Evolutionary conservation across 2,113 vertebrate species (phyloP).

Genomic region (Cettia cetti): DNA sequence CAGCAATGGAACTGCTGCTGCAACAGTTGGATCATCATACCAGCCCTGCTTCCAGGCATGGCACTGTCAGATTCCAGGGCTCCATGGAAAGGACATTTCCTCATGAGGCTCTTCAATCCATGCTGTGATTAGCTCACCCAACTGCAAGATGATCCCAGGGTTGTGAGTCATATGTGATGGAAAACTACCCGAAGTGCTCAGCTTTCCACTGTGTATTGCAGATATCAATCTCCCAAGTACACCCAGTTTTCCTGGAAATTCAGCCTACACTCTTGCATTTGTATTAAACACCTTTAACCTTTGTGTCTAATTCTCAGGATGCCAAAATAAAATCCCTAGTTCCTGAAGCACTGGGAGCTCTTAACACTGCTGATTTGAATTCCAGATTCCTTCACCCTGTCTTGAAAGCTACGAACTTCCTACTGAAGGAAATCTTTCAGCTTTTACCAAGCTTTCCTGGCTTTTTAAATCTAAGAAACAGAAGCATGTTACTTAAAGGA

Average conservation of each 20-base stretch:
- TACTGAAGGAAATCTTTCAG: background rate
- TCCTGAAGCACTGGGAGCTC: background rate
- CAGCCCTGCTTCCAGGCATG: background rate
- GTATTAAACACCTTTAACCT: background rate
- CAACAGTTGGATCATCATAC: background rate
- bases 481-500: background rate
- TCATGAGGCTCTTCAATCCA: background rate
- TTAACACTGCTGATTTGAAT: background rate
- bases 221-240: background rate
- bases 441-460: background rate
- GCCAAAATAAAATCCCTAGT: background rate
- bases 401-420: background rate
- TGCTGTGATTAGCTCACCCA: background rate
- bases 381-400: background rate
- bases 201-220: background rate
- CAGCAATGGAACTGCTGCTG: background rate
- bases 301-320: background rate
- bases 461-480: background rate
- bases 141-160: rapidly evolving
- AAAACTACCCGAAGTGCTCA: background rate
- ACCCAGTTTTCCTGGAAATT: background rate
- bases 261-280: background rate
- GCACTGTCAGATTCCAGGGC: background rate
- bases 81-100: no score
- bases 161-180: background rate